Conservation (phyloP, 2,113 vertebrate species). For the Caloenas nicobarica region DNA sequence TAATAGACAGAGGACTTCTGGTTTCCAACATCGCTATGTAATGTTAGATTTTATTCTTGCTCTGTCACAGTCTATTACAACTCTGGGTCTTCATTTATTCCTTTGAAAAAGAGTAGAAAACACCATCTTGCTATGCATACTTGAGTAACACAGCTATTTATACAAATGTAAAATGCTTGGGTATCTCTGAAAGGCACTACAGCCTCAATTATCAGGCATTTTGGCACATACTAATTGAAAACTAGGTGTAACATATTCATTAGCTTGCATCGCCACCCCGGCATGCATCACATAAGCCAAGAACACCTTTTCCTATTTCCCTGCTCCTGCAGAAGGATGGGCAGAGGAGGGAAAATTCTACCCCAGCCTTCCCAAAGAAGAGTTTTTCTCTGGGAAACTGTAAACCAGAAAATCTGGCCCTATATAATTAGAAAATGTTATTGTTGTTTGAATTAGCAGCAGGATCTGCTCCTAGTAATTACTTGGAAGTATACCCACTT, state of each 20-base stretch:
- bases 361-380: not conserved
- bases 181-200: not conserved
- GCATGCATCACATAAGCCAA: fast-evolving
- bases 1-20: not conserved
- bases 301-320: not conserved
- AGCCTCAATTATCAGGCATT: not conserved
- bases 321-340: not conserved
- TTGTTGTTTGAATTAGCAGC: not conserved
- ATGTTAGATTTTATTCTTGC: not conserved
- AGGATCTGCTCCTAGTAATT: not conserved
- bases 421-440: not conserved
- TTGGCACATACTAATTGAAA: not conserved
- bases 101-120: not conserved
- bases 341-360: not conserved
- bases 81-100: not conserved
- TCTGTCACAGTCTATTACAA: not conserved
- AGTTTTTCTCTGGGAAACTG: not conserved
- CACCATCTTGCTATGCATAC: not conserved
- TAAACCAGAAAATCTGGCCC: not conserved
- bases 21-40: not conserved
- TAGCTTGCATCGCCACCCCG: not conserved
- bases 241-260: not conserved
- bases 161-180: not conserved
- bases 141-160: not conserved
- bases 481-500: not conserved